Base-by-base conservation (phyloP, 1,140 invertebrate species). In the Achroia grisella region DNA sequence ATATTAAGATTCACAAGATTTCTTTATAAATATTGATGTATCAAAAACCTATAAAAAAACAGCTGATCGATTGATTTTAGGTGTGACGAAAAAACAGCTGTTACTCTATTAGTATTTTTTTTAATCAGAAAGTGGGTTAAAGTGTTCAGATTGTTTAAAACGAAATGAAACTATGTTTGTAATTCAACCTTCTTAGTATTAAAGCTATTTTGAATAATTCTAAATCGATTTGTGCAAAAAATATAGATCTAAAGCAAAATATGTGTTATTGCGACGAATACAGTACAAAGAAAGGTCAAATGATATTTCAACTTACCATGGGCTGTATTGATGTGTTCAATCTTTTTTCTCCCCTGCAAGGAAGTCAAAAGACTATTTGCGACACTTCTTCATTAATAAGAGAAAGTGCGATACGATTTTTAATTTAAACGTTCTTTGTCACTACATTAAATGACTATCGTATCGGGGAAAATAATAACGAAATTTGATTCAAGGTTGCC, bases 51-150 rank as follows among this genome's bases (percentile, higher is more conserved):
- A 45, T 34, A 14, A n/a, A n/a, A 10, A 35, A 41, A 42, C 70
- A 73, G 71, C 70, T 79, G 75, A 71, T 72, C 50, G 43, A 55
- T 37, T 49, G 43, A 55, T 37, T 58, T 41, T 51, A 60, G 50
- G 59, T 58, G 62, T 78, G 70, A 76, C 79, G 73, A 66, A 59
- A 62, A 67, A 79, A 78, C 80, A 84, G 80, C 80, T 84, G 80
- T 81, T 79, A 23, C 17, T 37, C 80, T 84, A 77, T 81, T 79
- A 23, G 2, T 37, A 37, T 17, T 37, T 13, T 37, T 65, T 54
- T 58, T 31, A 23, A 3, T 48, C 50, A 60, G 66, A 78, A 82
- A 82, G 75, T 79, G 65, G 77, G 69, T 61, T 67, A 43, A 47
- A 50, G 17, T 58, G 56, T 51, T 59, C 58, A 42, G n/a, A 17